Base-by-base conservation (phyloP, 2,888 invertebrate genomes). In the Drosophila paracracens region DNA sequence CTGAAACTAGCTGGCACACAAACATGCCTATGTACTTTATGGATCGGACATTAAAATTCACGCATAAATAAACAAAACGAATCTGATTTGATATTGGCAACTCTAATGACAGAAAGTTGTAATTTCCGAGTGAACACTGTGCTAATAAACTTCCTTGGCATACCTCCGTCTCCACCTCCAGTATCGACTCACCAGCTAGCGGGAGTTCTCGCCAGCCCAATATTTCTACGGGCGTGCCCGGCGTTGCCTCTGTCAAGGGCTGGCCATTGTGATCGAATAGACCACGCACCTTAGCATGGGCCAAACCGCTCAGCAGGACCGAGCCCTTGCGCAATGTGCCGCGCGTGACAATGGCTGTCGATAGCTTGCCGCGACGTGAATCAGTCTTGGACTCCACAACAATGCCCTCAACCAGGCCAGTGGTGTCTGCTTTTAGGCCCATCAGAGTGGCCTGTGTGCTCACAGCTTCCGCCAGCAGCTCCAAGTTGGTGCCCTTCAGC, bases 131-230 rank as follows among this genome's bases (percentile, higher is more conserved):
- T 18, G 50, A 50, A 27, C 50, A 10, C 0, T 38, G 2, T 60
- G 21, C 13, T 3, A 8, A 21, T 8, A 7, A 13, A 0, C 4
- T 21, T 18, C 25, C 0, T n/a, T 2, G 40, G 4, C 76, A 79
- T 77, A 96, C 96, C 95, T 97, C 97, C 2, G 94, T 95, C 74
- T 95, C 95, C 4, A 98, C 98, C 94, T 99, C 96, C 8, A 98
- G 93, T 40, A 99, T 96, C 60, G 95, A 94, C 81, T 99, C 98
- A 0, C 99, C 99, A 16, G 98, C 97, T 0, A 95, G 92, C 0
- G 99, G 99, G 77, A 99, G 91, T 77, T 96, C 96, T 77, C 95
- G 95, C 99, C 99, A 99, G 5, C 99, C 99, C 57, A 97, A 94
- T 58, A 99, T 95, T 91, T 97, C 96, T 0, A 96, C 97, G 0